Evolutionary conservation across 2,113 vertebrate genomes (phyloP), one percentile per base, ranked within the genome.

Genomic region (Mustelus asterias): DNA sequence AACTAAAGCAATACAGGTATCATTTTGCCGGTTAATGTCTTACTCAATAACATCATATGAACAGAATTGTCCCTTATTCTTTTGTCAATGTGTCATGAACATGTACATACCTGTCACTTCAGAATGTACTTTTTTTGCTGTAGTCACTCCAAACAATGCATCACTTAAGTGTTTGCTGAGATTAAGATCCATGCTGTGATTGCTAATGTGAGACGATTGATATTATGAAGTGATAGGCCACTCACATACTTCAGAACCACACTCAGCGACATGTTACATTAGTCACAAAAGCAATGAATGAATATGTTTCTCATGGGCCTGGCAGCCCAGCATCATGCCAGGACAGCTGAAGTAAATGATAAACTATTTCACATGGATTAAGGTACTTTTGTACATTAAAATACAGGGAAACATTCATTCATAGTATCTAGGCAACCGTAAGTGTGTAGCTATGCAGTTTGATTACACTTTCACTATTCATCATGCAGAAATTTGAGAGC

Each of bases 361-460:
- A 41, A 83, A 20, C 80, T 88, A 26, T 88, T 88, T 88, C 48
- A 88, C 41, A 54, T 92, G 14, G 54, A n/a, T 33, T 14, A n/a
- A 92, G 54, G 58, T n/a, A 60, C 13, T 92, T 26, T 33, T 92
- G 48, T 92, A 20, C 60, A 92, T 60, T 58, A 89, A 58, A 58
- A 89, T 89, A 58, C 86, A 89, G 3, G 86, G 54, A 89, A 89
- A 58, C 37, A 83, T 83, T 83, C 86, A 58, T 29, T 89, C 22
- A 89, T 48, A 10, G 88, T 33, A 54, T 60, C 88, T 33, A 90
- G 88, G 88, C 88, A 90, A 90, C 88, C 60, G 54, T 60, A 90
- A 60, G 26, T 29, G 26, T 26, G 24, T 11, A 58, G 86, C 58
- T 41, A 41, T 83, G 80, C 37, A 83, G 16, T 83, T 58, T 89